Base-by-base conservation (phyloP, 1,140 invertebrate species). In the Chlorops oryzae region DNA sequence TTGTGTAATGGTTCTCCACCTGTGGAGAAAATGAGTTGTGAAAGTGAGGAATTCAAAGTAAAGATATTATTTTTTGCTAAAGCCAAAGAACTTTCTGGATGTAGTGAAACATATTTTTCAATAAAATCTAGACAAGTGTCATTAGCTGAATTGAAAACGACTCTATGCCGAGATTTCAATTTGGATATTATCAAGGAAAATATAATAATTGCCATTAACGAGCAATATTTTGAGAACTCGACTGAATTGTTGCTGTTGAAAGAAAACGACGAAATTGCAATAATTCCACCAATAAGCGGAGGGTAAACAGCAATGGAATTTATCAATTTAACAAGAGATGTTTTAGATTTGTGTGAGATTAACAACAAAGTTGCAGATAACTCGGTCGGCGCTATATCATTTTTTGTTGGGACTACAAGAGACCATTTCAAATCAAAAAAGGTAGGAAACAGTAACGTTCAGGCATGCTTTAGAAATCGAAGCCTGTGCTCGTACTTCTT, bases 321-420 rank as follows among this genome's bases (percentile, higher is more conserved):
- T 59, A 55, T 94, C 23, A 81, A 86, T 54, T 65, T 96, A 15
- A 80, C 81, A 3, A 59, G 78, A 1, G 78, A 84, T 15, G 79
- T 81, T 63, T 73, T 96, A 34, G 76, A 82, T 59, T 67, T 91
- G n/a, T 79, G 81, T 24, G 73, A 80, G 37, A 81, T 91, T 38
- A 79, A 81, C 27, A 72, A 82, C 15, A 63, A 80, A 27, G 87
- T 91, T 0, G 73, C 78, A 13, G 81, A 85, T 35, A 75, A 85
- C 44, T 79, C 78, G 39, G 95, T 88, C 75, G 94, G 94, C 34
- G 93, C 92, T 6, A 79, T 90, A 20, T 91, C 90, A 3, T 70
- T 90, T 27, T 97, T 97, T 76, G 80, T 95, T 48, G 94, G 94
- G 2, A 95, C 87, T 18, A 97, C 93, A 9, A 78, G 93, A 63